Evolutionary conservation across 2,888 invertebrate species (phyloP).

Genomic region (Limnephilus lunatus): DNA sequence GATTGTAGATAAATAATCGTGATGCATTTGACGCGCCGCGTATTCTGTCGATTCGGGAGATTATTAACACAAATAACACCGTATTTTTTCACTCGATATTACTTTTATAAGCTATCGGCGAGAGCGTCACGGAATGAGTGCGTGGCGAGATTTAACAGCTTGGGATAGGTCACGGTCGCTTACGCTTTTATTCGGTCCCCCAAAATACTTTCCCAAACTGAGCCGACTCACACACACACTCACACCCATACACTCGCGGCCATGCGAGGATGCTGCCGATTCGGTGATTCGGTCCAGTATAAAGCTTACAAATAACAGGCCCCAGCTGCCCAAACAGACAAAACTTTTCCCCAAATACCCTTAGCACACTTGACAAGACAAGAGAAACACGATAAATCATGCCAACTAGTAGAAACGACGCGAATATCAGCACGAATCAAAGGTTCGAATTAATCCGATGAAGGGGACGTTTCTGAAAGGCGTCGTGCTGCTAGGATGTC

Average conservation of each 20-base stretch:
- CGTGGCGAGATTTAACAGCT: slow-evolving; percentile 17
- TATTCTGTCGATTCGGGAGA: not conserved
- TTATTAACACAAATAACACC: slow-evolving; percentile 12
- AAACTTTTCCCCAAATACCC: slow-evolving; percentile 34
- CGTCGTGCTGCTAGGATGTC: not conserved
- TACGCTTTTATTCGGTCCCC: slow-evolving; percentile 34
- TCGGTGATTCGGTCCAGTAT: slow-evolving; percentile 35
- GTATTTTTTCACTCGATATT: slow-evolving; percentile 14
- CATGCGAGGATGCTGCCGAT: slow-evolving; percentile 27
- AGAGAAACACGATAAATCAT: not conserved
- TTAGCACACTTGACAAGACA: not conserved
- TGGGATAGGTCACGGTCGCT: slow-evolving; percentile 47
- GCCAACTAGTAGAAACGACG: not conserved
- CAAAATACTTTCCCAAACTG: slow-evolving; percentile 36
- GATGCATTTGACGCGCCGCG: not conserved
- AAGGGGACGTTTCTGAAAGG: slow-evolving; percentile 13
- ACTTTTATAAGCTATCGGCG: slow-evolving; percentile 35
- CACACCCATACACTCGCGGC: not conserved
- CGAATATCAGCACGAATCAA: not conserved
- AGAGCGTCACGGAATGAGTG: slow-evolving; percentile 19
- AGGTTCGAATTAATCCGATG: not conserved
- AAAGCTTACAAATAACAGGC: slow-evolving; percentile 27
- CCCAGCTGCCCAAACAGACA: slow-evolving; percentile 41
- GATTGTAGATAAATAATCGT: slow-evolving; percentile 32
- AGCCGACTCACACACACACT: not conserved